Evolutionary conservation across 1,140 invertebrate genomes (phyloP), one percentile per base, ranked within the genome.

Genomic region (Papilio machaon): DNA sequence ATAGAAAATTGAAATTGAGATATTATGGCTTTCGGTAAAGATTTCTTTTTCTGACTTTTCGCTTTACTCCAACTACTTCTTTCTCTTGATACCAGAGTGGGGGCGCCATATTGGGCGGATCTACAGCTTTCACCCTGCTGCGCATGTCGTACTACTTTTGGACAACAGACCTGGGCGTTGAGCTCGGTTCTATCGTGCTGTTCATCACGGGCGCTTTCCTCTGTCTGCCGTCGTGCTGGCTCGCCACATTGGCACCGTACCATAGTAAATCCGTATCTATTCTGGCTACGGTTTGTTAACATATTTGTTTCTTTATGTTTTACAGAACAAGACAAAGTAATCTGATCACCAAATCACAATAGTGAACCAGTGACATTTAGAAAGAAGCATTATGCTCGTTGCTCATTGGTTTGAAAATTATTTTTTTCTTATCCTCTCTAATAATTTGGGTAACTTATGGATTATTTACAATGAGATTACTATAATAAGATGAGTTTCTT

Each of bases 141-240:
- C 91, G 92, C 43, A 91, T 94, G 83, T 94, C 91, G 0, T 94
- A 93, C 73, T 93, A 93, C 84, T 92, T 94, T 85, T 94, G 92
- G 92, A 90, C 89, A 9, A 86, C 91, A n/a, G 92, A 94, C 79
- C 84, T 93, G 77, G 90, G 90, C 10, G 89, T 90, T 46, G 91
- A 94, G 81, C 81, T 94, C 43, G 88, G 87, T 2, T 82, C 88
- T 9, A 88, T 87, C 77, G 85, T 91, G 75, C 82, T 91, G 23
- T 90, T 92, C 81, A 81, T 94, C 15, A 84, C 89, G 9, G 92
- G 91, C 15, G 87, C 88, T 9, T 82, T 93, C 60, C 88, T 94
- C 10, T 94, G 92, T 74, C 82, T 94, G 64, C 91, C 92, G 11
- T 86, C 88, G 0, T 91, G 90, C 82, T 93, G 92, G 91, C 86